Base-by-base conservation (phyloP, 2,888 invertebrate genomes). In the Embidobia sp. region DNA sequence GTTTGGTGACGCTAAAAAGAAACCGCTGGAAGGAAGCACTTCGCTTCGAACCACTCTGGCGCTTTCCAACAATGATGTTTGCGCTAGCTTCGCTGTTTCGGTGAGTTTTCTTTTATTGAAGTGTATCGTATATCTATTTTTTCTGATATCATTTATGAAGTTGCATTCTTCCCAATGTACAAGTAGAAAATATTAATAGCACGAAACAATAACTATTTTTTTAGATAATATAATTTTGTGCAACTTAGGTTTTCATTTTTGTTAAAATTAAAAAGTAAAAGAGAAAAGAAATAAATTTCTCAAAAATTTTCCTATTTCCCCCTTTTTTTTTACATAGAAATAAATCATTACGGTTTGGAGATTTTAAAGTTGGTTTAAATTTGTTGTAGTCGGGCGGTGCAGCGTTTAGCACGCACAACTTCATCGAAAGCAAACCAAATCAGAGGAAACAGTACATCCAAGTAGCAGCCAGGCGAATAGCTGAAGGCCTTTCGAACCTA, bases 1-100 rank as follows among this genome's bases (percentile, higher is more conserved):
- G 64, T 90, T 94, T 11, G 91, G 93, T 8, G 94, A 94, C 84
- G 91, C 88, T 75, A 92, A 92, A 83, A 93, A 93, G 90, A 94
- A 93, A 84, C 92, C 92, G 29, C 90, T 91, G 48, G 92, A 91
- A 81, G 93, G 93, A 40, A 91, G 90, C 4, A 84, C 91, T 4
- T 91, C 92, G 7, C 86, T 93, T 13, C 91, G 92, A 74, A 88
- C 90, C 13, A 92, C 93, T 2, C 85, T 95, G 0, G 88, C 90
- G 11, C 91, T 91, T 76, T 85, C 84, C 29, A 77, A 90, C 11
- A 82, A 85, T 10, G 94, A 95, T 83, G 91, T 92, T 81, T 96
- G 96, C 88, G 91, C 93, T 27, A 93, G 93, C 72, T 93, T 94
- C 80, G 92, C 93, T 6, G 90, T 93, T 67, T 89, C 90, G 64